A percentile compares a stretch with the other conserved stretches of the same genome.
Evolutionary conservation across 2,113 vertebrate genomes (phyloP).

Genomic region (Alligator sinensis): DNA sequence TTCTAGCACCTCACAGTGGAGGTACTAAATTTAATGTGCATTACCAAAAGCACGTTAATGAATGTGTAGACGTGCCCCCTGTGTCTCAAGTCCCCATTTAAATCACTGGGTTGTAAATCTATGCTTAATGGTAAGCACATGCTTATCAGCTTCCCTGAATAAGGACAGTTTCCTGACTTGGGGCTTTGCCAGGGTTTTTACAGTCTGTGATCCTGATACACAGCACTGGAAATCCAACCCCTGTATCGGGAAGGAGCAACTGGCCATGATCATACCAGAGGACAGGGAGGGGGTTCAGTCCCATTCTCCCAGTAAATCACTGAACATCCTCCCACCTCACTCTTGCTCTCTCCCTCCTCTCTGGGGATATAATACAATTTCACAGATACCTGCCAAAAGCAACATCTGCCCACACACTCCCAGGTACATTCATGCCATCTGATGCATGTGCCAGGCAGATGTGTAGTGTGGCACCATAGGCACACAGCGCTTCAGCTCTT

Average conservation of each 20-base stretch:
- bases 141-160: not conserved
- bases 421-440: not conserved
- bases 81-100: not conserved
- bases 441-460: not conserved
- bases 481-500: not conserved
- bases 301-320: not conserved
- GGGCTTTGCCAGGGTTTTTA: not conserved
- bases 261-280: not conserved
- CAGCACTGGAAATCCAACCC: not conserved
- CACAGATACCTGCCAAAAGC: not conserved
- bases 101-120: not conserved
- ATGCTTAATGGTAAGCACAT: not conserved
- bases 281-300: not conserved
- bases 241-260: not conserved
- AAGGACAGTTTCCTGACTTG: not conserved
- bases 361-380: not conserved
- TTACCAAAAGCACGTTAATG: no score
- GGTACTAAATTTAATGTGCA: no score
- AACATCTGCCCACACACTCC: not conserved
- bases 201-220: no score
- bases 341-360: not conserved
- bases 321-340: not conserved
- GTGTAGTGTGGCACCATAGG: not conserved
- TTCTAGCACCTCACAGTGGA: no score
- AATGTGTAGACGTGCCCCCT: no score